A percentile compares a stretch with the other conserved stretches of the same genome.
These are phyloP conservation scores for Protaetia brevitarsis DNA, from an alignment of 1,140 invertebrate genomes.

Conservation along the genomic window DNA sequence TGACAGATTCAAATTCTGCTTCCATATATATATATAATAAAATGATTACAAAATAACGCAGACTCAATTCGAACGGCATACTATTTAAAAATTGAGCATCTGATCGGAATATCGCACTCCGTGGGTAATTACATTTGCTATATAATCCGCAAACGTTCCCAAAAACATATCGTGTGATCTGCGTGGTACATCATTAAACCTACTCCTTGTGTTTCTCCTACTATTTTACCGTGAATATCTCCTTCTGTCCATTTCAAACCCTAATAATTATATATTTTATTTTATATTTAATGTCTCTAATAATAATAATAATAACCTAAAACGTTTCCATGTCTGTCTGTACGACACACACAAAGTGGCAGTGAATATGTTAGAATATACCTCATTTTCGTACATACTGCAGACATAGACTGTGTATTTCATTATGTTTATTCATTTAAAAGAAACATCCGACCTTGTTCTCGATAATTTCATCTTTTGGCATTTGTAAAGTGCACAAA, in stretches of 20 bases:
- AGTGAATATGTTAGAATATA: slow-evolving; percentile 30
- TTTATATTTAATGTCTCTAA: background rate
- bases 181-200: slow-evolving; percentile 12
- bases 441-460: background rate
- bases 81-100: slow-evolving; percentile 43
- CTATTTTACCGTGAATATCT: background rate
- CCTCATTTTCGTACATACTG: slow-evolving; percentile 25
- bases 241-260: background rate
- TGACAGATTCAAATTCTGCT: too few species aligned
- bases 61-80: slow-evolving; percentile 21
- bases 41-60: too few species aligned
- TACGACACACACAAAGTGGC: slow-evolving; percentile 26
- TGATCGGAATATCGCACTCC: slow-evolving; percentile 29
- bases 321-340: slow-evolving; percentile 24
- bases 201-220: background rate
- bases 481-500: background rate
- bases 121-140: too few species aligned
- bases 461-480: background rate
- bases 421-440: background rate
- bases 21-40: too few species aligned
- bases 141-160: background rate
- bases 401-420: slow-evolving; percentile 24
- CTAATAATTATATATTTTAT: slow-evolving; percentile 1
- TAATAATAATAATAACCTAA: slow-evolving; percentile 11
- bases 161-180: background rate